These are phyloP conservation scores for Andrena marginata DNA, from an alignment of 2,888 invertebrate species.

Conservation along the genomic window DNA sequence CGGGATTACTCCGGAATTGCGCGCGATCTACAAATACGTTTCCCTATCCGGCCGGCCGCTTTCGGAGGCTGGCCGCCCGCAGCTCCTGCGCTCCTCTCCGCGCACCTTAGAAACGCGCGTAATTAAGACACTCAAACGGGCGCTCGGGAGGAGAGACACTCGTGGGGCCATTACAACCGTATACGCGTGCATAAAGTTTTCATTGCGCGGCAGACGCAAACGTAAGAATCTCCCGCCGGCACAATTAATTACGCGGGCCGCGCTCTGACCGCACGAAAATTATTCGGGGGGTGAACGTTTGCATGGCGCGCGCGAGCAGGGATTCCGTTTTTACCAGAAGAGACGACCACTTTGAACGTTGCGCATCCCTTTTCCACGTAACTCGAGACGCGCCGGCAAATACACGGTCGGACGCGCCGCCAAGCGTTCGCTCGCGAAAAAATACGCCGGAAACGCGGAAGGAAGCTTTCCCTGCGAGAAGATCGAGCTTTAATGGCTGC, in stretches of 20 bases:
- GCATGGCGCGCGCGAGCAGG: not conserved
- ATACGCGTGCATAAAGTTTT: constrained; percentile 10
- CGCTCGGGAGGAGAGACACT: constrained; percentile 34
- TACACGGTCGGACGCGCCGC: not conserved
- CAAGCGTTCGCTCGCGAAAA: too few species aligned
- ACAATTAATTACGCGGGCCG: constrained; percentile 31
- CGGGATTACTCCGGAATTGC: constrained; percentile 62
- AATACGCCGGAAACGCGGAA: too few species aligned
- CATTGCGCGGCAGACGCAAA: constrained; percentile 30
- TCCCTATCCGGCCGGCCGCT: constrained; percentile 8
- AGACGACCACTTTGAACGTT: not conserved
- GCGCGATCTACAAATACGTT: constrained; percentile 55
- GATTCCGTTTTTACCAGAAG: constrained; percentile 14
- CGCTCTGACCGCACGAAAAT: constrained; percentile 15
- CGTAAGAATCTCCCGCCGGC: constrained; percentile 27
- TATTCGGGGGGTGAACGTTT: not conserved
- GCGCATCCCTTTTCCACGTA: not conserved
- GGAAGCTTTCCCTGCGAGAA: too few species aligned
- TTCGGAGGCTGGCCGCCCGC: not conserved
- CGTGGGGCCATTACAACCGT: constrained; percentile 45
- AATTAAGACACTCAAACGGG: constrained; percentile 65
- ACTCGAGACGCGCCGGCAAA: not conserved
- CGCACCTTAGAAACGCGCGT: constrained; percentile 60
- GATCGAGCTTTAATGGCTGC: too few species aligned
- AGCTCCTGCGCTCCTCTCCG: not conserved